These are phyloP conservation scores for Megamerina dolium DNA, from an alignment of 2,888 invertebrate genomes.

Conservation along the genomic window DNA sequence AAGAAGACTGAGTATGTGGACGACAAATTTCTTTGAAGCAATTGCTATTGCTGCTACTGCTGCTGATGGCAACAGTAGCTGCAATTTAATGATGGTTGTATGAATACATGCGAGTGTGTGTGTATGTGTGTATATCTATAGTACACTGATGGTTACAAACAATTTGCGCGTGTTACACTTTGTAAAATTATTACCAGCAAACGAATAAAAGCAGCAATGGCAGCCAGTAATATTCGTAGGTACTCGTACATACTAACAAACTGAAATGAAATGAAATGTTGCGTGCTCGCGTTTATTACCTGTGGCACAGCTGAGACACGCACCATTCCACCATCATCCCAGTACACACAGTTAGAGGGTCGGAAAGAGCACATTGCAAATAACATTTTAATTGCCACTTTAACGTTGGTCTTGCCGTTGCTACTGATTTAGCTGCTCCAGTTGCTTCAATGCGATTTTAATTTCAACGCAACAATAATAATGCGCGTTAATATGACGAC, in stretches of 20 bases:
- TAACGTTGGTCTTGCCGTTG: no score
- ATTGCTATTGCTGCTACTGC: no score
- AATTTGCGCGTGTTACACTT: conserved; percentile 11
- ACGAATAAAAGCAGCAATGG: no score
- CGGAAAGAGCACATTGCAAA: conserved; percentile 1
- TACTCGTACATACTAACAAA: no score
- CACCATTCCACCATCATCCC: neutral
- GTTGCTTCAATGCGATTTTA: conserved; percentile 12
- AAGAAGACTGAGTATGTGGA: no score
- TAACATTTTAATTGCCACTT: conserved; percentile 16
- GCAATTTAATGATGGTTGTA: neutral
- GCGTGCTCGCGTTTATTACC: conserved; percentile 8
- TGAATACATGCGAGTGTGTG: neutral
- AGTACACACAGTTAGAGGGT: neutral
- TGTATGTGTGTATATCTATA: neutral
- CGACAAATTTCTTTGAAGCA: no score
- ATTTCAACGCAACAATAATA: conserved; percentile 9
- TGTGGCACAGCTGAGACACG: neutral
- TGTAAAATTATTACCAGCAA: conserved; percentile 12
- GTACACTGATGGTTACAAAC: no score
- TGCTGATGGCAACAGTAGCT: no score
- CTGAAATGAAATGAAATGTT: no score
- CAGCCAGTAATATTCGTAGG: no score
- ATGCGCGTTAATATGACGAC: conserved; percentile 9
- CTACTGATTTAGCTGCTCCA: no score